A percentile compares a stretch with the other conserved stretches of the same genome.
Conservation (phyloP, 2,888 invertebrate species). For the Idaea aversata region DNA sequence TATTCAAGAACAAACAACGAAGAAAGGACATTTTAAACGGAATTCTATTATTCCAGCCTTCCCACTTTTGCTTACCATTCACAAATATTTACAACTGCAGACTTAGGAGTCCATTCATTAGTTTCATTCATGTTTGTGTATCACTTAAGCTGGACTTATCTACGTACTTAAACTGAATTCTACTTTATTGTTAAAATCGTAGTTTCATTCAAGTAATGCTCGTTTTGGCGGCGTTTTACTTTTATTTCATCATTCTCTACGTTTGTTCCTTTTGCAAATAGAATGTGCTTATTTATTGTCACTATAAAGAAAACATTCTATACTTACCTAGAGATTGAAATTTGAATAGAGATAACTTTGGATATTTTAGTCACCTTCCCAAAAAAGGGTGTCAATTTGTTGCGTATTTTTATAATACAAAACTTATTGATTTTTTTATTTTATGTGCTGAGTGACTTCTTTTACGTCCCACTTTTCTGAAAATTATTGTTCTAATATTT, state of each 20-base stretch:
- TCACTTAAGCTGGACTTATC: slow-evolving; percentile 29
- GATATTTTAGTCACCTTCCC: not conserved
- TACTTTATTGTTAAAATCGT: not conserved
- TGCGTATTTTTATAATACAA: too few relatives aligned
- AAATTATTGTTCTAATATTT: too few relatives aligned
- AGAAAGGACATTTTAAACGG: slow-evolving; percentile 13
- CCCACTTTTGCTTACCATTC: slow-evolving; percentile 48
- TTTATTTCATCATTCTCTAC: not conserved
- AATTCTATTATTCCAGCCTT: slow-evolving; percentile 14
- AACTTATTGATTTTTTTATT: too few relatives aligned
- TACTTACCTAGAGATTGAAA: not conserved
- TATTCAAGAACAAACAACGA: not conserved
- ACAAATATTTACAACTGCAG: slow-evolving; percentile 68
- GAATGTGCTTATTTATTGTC: not conserved
- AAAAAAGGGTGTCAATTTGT: too few relatives aligned
- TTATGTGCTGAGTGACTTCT: too few relatives aligned
- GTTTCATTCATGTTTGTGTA: slow-evolving; percentile 48
- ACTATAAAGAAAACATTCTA: not conserved
- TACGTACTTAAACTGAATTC: slow-evolving; percentile 4
- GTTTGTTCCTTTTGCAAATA: not conserved
- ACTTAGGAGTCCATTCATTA: slow-evolving; percentile 44
- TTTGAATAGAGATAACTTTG: not conserved
- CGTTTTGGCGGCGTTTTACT: not conserved
- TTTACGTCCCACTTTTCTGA: too few relatives aligned
- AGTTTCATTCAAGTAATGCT: not conserved